Percentiles rank a stretch among this genome's conserved stretches.
These are phyloP conservation scores for Botia almorhae DNA, from an alignment of 2,797 vertebrate genomes.

Conservation along the genomic window DNA sequence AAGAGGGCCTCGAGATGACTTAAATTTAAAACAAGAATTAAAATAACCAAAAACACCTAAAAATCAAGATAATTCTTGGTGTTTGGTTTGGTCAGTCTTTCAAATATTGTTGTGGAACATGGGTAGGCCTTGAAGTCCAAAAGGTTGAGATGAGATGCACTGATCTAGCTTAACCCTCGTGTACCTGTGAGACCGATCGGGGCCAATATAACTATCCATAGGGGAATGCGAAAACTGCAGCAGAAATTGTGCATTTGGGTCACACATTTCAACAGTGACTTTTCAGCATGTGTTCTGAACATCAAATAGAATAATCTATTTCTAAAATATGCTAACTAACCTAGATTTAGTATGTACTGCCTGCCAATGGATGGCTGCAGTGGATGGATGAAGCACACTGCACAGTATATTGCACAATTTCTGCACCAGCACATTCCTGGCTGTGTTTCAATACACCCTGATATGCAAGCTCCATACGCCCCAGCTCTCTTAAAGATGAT, in stretches of 20 bases:
- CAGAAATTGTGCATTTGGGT: slow-evolving; percentile 43
- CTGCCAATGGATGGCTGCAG: neutral
- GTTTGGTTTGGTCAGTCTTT: too few relatives aligned
- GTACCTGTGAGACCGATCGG: neutral
- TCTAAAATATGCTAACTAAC: slow-evolving; percentile 49
- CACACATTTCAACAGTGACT: slow-evolving; percentile 40
- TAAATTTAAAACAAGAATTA: too few relatives aligned
- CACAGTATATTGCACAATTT: slow-evolving; percentile 24
- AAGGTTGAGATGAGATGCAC: too few relatives aligned
- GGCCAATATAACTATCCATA: slow-evolving; percentile 6
- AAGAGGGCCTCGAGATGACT: too few relatives aligned
- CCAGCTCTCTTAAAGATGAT: slow-evolving; percentile 1
- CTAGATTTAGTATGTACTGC: slow-evolving; percentile 45
- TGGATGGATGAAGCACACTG: slow-evolving; percentile 18
- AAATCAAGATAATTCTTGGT: too few relatives aligned
- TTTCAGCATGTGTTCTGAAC: slow-evolving; percentile 44
- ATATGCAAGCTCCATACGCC: neutral
- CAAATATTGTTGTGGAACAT: too few relatives aligned
- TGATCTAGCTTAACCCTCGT: neutral
- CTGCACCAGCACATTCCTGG: slow-evolving; percentile 18
- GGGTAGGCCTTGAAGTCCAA: too few relatives aligned
- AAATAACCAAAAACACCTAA: too few relatives aligned
- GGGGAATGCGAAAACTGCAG: slow-evolving; percentile 20
- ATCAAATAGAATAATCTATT: slow-evolving; percentile 61
- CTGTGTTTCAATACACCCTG: slow-evolving; percentile 21